A percentile compares a stretch with the other conserved stretches of the same genome.
Conservation (phyloP, 2,888 invertebrate genomes). For the Drosophila fulvimacula region DNA sequence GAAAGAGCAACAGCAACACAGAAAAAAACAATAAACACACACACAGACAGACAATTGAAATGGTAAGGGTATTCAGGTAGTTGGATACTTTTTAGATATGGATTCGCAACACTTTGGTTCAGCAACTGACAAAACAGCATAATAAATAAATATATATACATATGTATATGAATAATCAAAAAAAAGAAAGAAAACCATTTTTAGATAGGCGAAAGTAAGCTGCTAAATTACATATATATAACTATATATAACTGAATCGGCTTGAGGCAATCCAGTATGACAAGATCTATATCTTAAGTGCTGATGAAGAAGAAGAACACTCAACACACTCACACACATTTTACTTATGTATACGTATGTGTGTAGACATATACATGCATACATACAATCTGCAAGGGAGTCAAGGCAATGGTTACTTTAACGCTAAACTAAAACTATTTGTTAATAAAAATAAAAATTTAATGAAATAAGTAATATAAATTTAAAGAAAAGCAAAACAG, state of each 20-base stretch:
- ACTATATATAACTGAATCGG: constrained; percentile 39
- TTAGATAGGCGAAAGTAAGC: constrained; percentile 77
- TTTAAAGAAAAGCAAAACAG: not conserved
- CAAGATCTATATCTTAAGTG: constrained; percentile 37
- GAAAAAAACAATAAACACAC: constrained; percentile 5
- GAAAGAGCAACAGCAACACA: not conserved
- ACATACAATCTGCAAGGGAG: constrained; percentile 51
- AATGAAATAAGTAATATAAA: constrained; percentile 10
- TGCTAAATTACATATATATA: constrained; percentile 44
- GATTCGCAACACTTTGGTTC: constrained; percentile 38
- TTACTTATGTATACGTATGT: constrained; percentile 50
- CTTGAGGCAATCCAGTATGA: constrained; percentile 51
- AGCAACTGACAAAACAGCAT: constrained; percentile 23
- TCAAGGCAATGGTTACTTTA: constrained; percentile 64
- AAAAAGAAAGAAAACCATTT: constrained; percentile 39
- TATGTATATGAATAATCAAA: constrained; percentile 64
- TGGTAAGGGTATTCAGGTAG: constrained; percentile 1
- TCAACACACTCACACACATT: constrained; percentile 21
- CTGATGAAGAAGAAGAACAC: constrained; percentile 24
- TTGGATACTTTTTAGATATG: constrained; percentile 22
- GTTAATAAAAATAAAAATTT: constrained; percentile 27
- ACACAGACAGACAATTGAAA: constrained; percentile 16
- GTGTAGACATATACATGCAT: constrained; percentile 29
- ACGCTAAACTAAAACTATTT: constrained; percentile 64
- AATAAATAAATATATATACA: constrained; percentile 29